Conservation (phyloP, 1,140 invertebrate species). For the Eupristina koningsbergeri region DNA sequence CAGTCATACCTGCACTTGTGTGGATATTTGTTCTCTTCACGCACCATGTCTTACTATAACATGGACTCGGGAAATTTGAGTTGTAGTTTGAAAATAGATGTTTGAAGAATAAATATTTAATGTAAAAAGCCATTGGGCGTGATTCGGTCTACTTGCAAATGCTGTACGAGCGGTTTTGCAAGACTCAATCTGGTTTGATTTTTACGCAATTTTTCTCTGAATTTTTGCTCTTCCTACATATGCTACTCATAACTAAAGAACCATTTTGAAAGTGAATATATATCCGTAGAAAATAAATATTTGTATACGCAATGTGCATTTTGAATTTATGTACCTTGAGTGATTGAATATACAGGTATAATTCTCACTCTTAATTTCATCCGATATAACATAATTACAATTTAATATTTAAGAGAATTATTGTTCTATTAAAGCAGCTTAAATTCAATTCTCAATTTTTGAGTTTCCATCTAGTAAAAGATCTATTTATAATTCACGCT, state of each 20-base stretch:
- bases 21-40: slow-evolving; percentile 10
- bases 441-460: not conserved
- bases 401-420: not conserved
- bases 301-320: not conserved
- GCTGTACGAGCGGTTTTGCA: not conserved
- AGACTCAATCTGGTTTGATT: not conserved
- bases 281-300: not conserved
- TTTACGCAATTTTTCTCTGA: not conserved
- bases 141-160: slow-evolving; percentile 26
- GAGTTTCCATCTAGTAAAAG: not conserved
- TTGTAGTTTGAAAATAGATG: slow-evolving; percentile 29
- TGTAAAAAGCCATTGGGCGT: slow-evolving; percentile 18
- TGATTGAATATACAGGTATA: not conserved
- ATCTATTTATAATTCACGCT: not conserved
- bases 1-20: not conserved
- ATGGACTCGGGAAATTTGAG: not conserved
- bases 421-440: not conserved
- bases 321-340: not conserved
- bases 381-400: not conserved
- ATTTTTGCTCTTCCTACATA: slow-evolving; percentile 3
- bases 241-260: not conserved
- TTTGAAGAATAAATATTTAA: slow-evolving; percentile 44
- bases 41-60: not conserved
- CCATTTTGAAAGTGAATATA: not conserved
- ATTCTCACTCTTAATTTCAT: not conserved